Conservation (phyloP, 2,113 vertebrate genomes). For the Microcebus ravelobensis region DNA sequence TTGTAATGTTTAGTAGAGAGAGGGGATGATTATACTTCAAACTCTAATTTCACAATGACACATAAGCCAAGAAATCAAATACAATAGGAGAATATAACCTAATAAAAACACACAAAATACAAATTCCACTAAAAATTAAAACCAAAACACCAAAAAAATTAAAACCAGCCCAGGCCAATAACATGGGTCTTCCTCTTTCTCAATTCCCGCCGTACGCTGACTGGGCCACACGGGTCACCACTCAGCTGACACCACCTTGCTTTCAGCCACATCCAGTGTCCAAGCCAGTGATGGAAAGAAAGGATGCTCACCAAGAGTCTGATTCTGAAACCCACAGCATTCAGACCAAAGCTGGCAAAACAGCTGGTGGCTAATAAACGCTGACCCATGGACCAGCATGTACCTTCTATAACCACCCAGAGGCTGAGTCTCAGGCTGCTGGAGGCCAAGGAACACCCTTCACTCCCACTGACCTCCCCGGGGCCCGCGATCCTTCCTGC, state of each 20-base stretch:
- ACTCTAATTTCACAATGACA: neutral
- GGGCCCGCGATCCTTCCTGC: too few relatives aligned
- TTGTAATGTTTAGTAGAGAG: neutral
- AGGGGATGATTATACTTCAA: neutral
- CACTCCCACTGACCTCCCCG: neutral
- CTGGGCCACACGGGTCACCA: neutral
- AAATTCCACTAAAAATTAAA: neutral
- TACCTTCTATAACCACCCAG: accelerated
- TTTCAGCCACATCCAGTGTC: neutral
- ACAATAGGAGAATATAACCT: neutral
- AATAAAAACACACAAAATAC: neutral
- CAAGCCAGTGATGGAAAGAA: neutral
- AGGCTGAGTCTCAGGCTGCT: neutral
- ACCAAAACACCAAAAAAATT: neutral
- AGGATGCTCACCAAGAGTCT: neutral
- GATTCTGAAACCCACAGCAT: neutral
- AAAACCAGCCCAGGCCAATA: neutral
- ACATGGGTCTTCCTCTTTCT: neutral
- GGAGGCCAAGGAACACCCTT: neutral
- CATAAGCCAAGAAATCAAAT: neutral
- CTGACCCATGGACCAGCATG: accelerated
- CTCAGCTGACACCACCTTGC: neutral
- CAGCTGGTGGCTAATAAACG: neutral
- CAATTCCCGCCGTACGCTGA: neutral
- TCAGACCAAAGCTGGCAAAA: neutral